A percentile compares a stretch with the other conserved stretches of the same genome.
Conservation (phyloP, 2,888 invertebrate genomes). For the Diadegma fenestrale region DNA sequence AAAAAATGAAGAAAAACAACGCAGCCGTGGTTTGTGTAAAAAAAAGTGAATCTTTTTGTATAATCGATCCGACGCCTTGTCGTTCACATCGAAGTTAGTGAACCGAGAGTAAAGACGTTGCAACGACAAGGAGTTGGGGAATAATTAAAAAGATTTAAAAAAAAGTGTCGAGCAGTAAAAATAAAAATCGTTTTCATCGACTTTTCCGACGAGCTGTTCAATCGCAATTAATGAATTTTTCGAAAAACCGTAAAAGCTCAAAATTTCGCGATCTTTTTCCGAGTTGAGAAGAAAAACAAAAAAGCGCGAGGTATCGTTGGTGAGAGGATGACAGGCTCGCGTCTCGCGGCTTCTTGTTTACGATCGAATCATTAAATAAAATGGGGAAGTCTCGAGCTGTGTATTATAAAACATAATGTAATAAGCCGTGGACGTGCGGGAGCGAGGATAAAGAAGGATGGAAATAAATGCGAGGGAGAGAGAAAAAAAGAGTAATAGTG, state of each 20-base stretch:
- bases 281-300: background rate
- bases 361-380: conserved; percentile 45
- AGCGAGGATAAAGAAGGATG: conserved; percentile 12
- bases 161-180: background rate
- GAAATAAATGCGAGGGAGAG: conserved; percentile 22
- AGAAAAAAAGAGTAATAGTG: conserved; percentile 8
- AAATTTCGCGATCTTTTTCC: background rate
- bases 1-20: too few species aligned
- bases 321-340: conserved; percentile 43
- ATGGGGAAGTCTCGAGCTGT: conserved; percentile 52
- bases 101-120: conserved; percentile 58
- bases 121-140: background rate
- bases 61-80: background rate
- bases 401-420: conserved; percentile 63
- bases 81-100: conserved; percentile 31
- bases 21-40: too few species aligned
- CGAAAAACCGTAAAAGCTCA: background rate
- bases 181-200: background rate
- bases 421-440: conserved; percentile 52
- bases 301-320: background rate
- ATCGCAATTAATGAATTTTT: background rate
- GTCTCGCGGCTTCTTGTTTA: conserved; percentile 42
- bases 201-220: background rate
- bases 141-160: conserved; percentile 20
- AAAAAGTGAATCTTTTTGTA: background rate